Base-by-base conservation (phyloP, 2,888 invertebrate genomes). In the Aquatica leii region DNA sequence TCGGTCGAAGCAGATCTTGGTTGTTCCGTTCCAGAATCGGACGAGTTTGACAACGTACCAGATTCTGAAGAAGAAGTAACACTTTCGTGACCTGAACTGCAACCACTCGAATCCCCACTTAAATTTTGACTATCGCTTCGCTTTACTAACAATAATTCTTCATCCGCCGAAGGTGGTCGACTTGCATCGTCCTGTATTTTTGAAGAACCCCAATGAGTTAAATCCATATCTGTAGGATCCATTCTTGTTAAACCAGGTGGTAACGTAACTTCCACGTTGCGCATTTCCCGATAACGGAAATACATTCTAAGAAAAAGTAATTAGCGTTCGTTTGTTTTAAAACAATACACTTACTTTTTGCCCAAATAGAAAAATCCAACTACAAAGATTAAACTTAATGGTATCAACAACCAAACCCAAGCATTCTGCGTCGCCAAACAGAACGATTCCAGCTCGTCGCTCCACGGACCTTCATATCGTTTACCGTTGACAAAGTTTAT, bases 211-310 rank as follows among this genome's bases (percentile, higher is more conserved):
- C 73, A 75, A 14, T 69, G 69, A n/a, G 58, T 65, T 12, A 72
- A 31, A n/a, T 59, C 66, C 17, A 70, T 67, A 21, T 75, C 71
- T 31, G 68, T 67, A 18, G 68, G 66, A 20, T 71, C 67, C n/a
- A 69, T 70, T 4, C 74, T 72, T 14, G 81, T 85, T 61, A 91
- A 78, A 2, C 90, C 90, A 50, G 86, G 86, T 17, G 91, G 91
- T 65, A 91, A 78, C 70, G 87, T 87, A 11, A 89, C 86, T 74
- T 87, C 87, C 18, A 91, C 87, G 70, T 90, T 86, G 73, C 86
- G 85, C 88, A 90, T 90, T 20, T 66, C 66, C 40, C 56, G 57
- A 50, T 50, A 68, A 50, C 51, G 62, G 24, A 58, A 61, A 51
- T 57, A 62, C 46, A 65, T 58, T 48, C 63, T 59, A 51, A 50